Base-by-base conservation (phyloP, 1,140 invertebrate species). In the Bombus waltoni region DNA sequence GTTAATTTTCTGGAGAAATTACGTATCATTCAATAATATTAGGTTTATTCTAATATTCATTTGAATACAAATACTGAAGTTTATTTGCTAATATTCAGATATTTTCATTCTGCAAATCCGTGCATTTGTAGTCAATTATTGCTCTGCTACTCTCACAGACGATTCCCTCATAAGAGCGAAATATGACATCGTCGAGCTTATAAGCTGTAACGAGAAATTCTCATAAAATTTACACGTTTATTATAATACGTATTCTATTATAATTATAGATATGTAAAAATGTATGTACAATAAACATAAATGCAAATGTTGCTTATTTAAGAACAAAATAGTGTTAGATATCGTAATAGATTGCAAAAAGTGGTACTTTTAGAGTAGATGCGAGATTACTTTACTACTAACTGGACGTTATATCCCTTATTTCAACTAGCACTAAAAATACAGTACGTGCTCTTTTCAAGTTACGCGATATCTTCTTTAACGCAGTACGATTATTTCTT, bases 181-280 rank as follows among this genome's bases (percentile, higher is more conserved):
- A 22, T 88, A 88, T 0, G 87, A 88, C 32, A 81, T 40, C 2
- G 87, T 62, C 0, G 86, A 71, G 42, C 83, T 87, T 4, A 85
- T 18, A 1, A 87, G 38, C 83, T 87, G 59, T 9, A 81, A 81
- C 10, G 62, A 38, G 8, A 22, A 72, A 59, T 22, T 35, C 35
- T 68, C 5, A 22, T 68, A 13, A 9, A 32, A 70, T 53, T 53
- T 53, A 53, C 22, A 70, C 47, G 18, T 10, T 70, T 22, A 11
- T 38, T 38, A 2, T 5, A 38, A 2, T 25, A 40, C 3, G 3
- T n/a, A 0, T 13, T 13, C 10, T 53, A 53, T 5, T 3, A 3
- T n/a, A 62, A 62, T 11, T 62, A n/a, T 28, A 62, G 4, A 1
- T 62, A n/a, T 13, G 11, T 11, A 28, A n/a, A 62, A 62, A n/a